Evolutionary conservation across 2,113 vertebrate genomes (phyloP).

Genomic region (Scomber colias): DNA sequence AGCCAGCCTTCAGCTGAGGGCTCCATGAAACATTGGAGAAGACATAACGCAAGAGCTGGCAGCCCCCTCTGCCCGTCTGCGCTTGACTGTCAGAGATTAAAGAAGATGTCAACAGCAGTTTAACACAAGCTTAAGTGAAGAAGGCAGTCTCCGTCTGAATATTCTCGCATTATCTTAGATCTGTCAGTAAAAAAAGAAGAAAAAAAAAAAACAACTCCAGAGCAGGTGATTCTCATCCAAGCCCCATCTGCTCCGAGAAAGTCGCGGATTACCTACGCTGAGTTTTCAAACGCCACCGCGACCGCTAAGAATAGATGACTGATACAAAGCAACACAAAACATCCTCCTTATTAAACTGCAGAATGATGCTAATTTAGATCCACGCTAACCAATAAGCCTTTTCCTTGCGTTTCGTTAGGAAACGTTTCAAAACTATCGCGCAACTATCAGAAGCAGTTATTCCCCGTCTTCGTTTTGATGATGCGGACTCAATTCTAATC

Average conservation of each 20-base stretch:
- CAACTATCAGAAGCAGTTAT: constrained; percentile 65
- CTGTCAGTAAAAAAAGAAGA: constrained; percentile 71
- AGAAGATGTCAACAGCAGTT: constrained; percentile 86
- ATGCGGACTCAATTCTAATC: constrained; percentile 75
- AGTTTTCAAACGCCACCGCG: constrained; percentile 9
- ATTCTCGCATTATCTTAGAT: constrained; percentile 76
- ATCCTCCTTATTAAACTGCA: constrained; percentile 51
- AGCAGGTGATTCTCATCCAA: constrained; percentile 79
- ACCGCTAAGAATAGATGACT: constrained; percentile 38
- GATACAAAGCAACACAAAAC: constrained; percentile 57
- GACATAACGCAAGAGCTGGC: constrained; percentile 66
- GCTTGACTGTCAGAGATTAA: constrained; percentile 82
- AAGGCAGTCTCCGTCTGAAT: constrained; percentile 72
- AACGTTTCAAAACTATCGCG: constrained; percentile 45
- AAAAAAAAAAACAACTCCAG: background rate
- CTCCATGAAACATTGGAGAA: constrained; percentile 73
- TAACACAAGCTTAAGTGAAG: constrained; percentile 79
- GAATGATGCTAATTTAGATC: constrained; percentile 68
- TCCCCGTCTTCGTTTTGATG: constrained; percentile 69
- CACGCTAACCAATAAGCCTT: constrained; percentile 65
- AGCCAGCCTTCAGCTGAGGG: constrained; percentile 50
- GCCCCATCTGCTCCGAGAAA: constrained; percentile 32
- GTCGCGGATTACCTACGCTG: constrained; percentile 53
- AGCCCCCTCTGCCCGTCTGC: constrained; percentile 54
- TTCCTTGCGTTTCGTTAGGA: constrained; percentile 57